Evolutionary conservation across 1,140 invertebrate species (phyloP).

Genomic region (Drosophila orosa): DNA sequence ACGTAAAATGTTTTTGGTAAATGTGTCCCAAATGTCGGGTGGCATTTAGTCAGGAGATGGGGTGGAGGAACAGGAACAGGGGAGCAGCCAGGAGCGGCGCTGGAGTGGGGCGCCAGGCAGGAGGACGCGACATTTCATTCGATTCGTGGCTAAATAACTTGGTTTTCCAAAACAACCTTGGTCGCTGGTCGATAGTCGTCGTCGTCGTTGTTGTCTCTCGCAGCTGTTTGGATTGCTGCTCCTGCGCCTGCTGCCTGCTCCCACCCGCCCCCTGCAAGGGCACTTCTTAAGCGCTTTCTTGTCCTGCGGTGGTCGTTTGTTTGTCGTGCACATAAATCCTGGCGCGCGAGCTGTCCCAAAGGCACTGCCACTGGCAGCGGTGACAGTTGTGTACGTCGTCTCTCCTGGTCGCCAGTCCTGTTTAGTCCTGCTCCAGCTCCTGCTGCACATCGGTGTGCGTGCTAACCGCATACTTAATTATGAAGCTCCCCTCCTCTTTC

Average conservation of each 20-base stretch:
- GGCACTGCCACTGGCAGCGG: conserved; percentile 78
- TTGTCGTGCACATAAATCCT: conserved; percentile 83
- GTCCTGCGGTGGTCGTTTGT: conserved; percentile 83
- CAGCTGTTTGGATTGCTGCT: conserved; percentile 76
- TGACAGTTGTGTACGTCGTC: conserved; percentile 49
- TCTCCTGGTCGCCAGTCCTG: conserved; percentile 2
- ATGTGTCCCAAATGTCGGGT: conserved; percentile 79
- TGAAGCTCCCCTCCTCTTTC: conserved; percentile 62
- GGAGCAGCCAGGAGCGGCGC: background rate
- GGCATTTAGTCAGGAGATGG: conserved; percentile 44
- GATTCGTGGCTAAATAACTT: conserved; percentile 78
- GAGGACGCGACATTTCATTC: conserved; percentile 72
- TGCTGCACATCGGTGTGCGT: conserved; percentile 41
- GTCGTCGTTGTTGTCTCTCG: conserved; percentile 67
- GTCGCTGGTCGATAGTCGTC: conserved; percentile 60
- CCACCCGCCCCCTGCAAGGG: conserved; percentile 27
- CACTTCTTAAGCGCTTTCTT: conserved; percentile 82
- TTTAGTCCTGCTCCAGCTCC: conserved; percentile 31
- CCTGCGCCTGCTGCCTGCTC: conserved; percentile 1
- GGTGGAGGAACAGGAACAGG: background rate
- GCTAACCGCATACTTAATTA: conserved; percentile 81
- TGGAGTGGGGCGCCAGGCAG: conserved; percentile 5
- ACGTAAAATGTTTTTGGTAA: conserved; percentile 81
- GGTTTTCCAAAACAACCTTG: conserved; percentile 65
- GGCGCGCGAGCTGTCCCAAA: conserved; percentile 80